Conservation (phyloP, 2,888 invertebrate genomes). For the Nephrotoma guestfalica region DNA sequence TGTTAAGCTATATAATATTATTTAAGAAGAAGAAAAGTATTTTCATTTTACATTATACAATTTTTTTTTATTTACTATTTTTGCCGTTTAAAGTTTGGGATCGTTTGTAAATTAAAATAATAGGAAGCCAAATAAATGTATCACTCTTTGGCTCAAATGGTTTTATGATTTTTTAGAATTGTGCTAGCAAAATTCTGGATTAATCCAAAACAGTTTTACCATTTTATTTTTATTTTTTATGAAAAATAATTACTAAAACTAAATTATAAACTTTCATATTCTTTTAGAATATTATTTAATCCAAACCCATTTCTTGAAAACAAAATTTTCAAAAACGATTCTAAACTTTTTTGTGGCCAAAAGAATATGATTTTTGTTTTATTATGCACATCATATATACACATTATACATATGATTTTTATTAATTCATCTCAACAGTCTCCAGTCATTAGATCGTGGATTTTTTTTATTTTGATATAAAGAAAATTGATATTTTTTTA, state of each 20-base stretch:
- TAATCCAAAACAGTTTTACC: too few species aligned
- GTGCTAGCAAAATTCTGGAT: too few species aligned
- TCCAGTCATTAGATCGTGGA: constrained; percentile 12
- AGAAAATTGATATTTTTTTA: not conserved
- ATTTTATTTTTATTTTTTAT: too few species aligned
- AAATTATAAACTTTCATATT: too few species aligned
- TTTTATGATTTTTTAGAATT: too few species aligned
- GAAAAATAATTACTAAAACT: too few species aligned
- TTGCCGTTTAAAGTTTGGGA: not conserved
- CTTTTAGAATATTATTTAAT: too few species aligned
- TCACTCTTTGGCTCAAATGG: too few species aligned
- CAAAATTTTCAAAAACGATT: not conserved
- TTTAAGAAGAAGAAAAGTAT: not conserved
- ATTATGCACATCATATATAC: constrained; percentile 3
- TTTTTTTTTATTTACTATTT: not conserved
- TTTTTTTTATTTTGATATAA: not conserved
- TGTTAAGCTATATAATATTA: not conserved
- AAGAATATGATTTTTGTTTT: not conserved
- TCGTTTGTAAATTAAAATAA: not conserved
- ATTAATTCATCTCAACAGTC: constrained; percentile 7
- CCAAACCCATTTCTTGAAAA: too few species aligned
- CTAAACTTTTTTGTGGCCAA: not conserved
- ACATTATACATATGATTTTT: constrained; percentile 3
- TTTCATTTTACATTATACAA: not conserved
- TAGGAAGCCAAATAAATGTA: too few species aligned